Base-by-base conservation (phyloP, 1,140 invertebrate species). In the Aradophagus sp. region DNA sequence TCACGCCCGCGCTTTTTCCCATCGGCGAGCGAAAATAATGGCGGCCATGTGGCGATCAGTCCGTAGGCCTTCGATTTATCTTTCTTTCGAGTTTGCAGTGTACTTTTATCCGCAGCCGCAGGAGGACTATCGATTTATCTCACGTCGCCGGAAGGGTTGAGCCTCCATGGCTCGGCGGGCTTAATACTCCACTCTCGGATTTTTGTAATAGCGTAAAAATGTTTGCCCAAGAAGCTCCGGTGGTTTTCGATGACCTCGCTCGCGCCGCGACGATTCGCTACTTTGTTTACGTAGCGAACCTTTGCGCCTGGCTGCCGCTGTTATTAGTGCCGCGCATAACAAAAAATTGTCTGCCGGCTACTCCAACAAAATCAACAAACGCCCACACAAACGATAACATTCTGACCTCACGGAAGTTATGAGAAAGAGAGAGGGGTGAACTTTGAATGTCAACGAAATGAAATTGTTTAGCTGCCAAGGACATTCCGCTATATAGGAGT, bases 131-230 rank as follows among this genome's bases (percentile, higher is more conserved):
- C 55, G 67, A 71, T 66, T 67, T 66, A 53, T 58, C 45, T 62
- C 48, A 53, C 27, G 31, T 31, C 14, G 12, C 14, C 26, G 11
- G 48, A 70, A 70, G 72, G 72, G 72, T 66, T 69, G 66, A 62
- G 42, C 56, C 44, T 67, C 61, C 52, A 69, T 73, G 73, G 70
- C 73, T 76, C 31, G 31, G 67, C 75, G 73, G 76, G 72, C 77
- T 77, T 78, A 82, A 80, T 80, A 82, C 27, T 81, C 78, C 74
- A 77, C 77, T 83, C 74, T 74, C 68, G 71, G 71, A 77, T 79
- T 76, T 74, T 38, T 62, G 65, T 80, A 82, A 82, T 80, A 77
- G 77, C 73, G 65, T 81, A 83, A 84, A 84, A 85, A 84, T 82
- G 78, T 84, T 85, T 84, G 72, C 69, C 63, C 42, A 73, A 76